Evolutionary conservation across 2,113 vertebrate genomes (phyloP).

Genomic region (Sinocyclocheilus rhinocerous): DNA sequence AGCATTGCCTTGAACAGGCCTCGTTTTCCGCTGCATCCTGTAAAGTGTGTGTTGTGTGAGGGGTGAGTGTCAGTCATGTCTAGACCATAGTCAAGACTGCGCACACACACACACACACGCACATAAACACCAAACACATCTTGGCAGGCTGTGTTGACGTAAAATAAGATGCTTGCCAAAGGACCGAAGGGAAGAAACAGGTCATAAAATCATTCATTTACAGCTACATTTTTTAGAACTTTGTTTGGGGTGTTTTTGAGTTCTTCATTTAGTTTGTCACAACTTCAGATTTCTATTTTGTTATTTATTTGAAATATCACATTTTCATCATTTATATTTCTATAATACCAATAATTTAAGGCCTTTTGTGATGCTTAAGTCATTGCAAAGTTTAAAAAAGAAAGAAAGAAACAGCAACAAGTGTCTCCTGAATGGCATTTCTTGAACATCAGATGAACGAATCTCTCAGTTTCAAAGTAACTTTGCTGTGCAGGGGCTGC

Average conservation of each 20-base stretch:
- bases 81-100: constrained; percentile 63
- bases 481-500: constrained; percentile 16
- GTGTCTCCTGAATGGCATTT: not conserved
- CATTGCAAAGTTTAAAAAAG: not conserved
- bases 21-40: constrained; percentile 50
- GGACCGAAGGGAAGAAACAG: constrained; percentile 46
- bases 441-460: not conserved
- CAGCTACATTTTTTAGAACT: constrained; percentile 49
- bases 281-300: not conserved
- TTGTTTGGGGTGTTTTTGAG: constrained; percentile 26
- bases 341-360: not conserved
- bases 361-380: not conserved
- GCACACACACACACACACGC: constrained; percentile 37
- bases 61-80: constrained; percentile 64
- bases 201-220: constrained; percentile 62
- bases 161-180: constrained; percentile 52
- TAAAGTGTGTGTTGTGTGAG: constrained; percentile 48
- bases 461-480: constrained; percentile 16
- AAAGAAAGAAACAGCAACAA: constrained; percentile 32
- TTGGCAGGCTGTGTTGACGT: constrained; percentile 39
- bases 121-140: constrained; percentile 51
- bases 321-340: not conserved
- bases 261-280: not conserved
- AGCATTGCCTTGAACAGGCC: constrained; percentile 43
- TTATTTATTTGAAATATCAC: not conserved